Evolutionary conservation across 2,113 vertebrate genomes (phyloP), one percentile per base, ranked within the genome.

Genomic region (Scomber scombrus): DNA sequence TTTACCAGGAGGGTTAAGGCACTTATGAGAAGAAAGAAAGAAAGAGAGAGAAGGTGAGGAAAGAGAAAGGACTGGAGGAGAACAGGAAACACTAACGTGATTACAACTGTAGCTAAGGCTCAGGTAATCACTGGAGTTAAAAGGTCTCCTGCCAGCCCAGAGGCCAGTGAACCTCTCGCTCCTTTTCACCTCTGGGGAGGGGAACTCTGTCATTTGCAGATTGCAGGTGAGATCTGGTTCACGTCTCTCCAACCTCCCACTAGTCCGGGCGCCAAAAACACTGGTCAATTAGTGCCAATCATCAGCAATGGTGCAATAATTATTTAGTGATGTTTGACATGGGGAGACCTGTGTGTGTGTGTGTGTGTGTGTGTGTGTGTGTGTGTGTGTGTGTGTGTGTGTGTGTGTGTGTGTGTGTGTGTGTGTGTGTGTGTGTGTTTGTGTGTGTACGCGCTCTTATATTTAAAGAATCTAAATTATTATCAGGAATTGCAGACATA

Each of bases 261-360:
- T 74, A 67, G 64, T 50, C 46, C n/a, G n/a, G 34, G 75, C 71
- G 63, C 55, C 45, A 76, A 82, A 93, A 85, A 89, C 69, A 84
- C 60, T 18, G 62, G 23, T 75, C 88, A 95, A 94, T 93, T 92
- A 91, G 75, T 70, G 77, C 83, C 87, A 91, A 92, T 95, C 89
- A 92, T 82, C 61, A 80, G 76, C 34, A 26, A 43, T 14, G 18
- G 57, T 19, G 61, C 75, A 71, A 15, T 70, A 89, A 91, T 89
- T 91, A 93, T 89, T 87, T 69, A 71, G 81, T 71, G 81, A 23
- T 51, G 65, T 86, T 83, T 85, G 78, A 83, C 78, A 74, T 11
- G 51, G 60, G 54, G 63, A 82, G 76, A 70, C 55, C 62, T 81
- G 29, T 66, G 62, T 51, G 64, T 74, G 74, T 21, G 18, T 47